Evolutionary conservation across 2,113 vertebrate genomes (phyloP).

Genomic region (Sinocyclocheilus anshuiensis): DNA sequence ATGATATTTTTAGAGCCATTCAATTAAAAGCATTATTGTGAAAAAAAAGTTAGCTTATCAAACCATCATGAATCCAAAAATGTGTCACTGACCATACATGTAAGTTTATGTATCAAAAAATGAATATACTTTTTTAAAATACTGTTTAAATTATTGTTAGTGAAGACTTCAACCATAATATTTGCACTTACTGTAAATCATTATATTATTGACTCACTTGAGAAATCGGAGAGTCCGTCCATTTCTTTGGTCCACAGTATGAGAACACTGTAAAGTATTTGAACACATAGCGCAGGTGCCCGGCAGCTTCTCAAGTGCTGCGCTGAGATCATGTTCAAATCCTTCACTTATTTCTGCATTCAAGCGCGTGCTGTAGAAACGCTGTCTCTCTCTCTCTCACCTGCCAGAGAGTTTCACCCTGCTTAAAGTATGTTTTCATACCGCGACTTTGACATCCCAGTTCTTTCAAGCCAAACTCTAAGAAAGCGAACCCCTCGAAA

Average conservation of each 20-base stretch:
- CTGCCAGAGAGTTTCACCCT: background rate
- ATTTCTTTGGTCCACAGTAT: constrained; percentile 73
- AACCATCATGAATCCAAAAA: no score
- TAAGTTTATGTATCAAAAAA: no score
- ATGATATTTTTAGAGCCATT: no score
- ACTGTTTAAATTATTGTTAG: background rate
- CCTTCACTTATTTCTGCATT: constrained; percentile 13
- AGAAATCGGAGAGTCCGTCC: constrained; percentile 75
- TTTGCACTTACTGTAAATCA: background rate
- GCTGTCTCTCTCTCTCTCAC: constrained; percentile 19
- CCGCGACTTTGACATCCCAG: background rate
- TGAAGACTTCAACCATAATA: background rate
- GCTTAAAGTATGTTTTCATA: constrained; percentile 1
- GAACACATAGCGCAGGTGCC: constrained; percentile 59
- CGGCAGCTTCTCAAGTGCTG: constrained; percentile 65
- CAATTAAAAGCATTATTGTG: no score
- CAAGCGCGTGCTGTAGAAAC: background rate
- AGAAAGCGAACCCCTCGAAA: background rate
- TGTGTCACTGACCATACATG: no score
- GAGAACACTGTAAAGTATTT: constrained; percentile 69
- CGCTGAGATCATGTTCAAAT: constrained; percentile 65
- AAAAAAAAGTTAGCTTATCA: no score
- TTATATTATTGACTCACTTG: constrained; percentile 67
- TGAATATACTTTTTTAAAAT: background rate
- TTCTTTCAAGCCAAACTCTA: background rate